Base-by-base conservation (phyloP, 2,888 invertebrate species). In the Lithosia quadra region DNA sequence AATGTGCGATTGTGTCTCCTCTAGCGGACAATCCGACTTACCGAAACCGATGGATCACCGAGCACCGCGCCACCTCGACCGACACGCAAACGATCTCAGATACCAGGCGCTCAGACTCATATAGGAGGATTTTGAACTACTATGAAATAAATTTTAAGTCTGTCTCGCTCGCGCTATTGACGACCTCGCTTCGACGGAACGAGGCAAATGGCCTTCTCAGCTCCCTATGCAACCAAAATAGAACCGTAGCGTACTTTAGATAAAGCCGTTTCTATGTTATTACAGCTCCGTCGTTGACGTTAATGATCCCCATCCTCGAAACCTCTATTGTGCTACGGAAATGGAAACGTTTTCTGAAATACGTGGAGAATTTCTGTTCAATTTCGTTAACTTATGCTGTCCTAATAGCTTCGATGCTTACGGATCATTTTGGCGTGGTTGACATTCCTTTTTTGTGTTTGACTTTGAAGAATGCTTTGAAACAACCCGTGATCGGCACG, bases 401-500 rank as follows among this genome's bases (percentile, higher is more conserved):
- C 93, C 92, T 90, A 88, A 90, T 94, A 88, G 75, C 80, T 81
- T 85, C 86, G 90, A 93, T 93, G 92, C 92, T 93, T 94, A 93
- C 91, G 91, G 94, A 93, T 90, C 92, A 93, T 90, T 93, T 94
- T 93, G 86, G 92, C 93, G 91, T 94, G 90, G 89, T 91, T 93
- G 86, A 89, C 89, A 91, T 92, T 92, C 91, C 91, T 90, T 89
- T 90, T 91, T 89, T 88, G 84, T 87, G 82, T 76, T 69, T 73
- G 70, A 75, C 63, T 73, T 74, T 73, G 67, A 74, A 69, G 81
- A 78, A 80, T 80, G 81, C 82, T 82, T 82, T 80, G 80, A 76
- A 75, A 72, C 67, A 77, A 78, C 80, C 81, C 78, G 80, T 82
- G 82, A 81, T 79, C 78, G 82, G 77, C 74, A 80, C 78, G 70